These are phyloP conservation scores for Aphidius ervi DNA, from an alignment of 1,140 invertebrate genomes.

Conservation along the genomic window DNA sequence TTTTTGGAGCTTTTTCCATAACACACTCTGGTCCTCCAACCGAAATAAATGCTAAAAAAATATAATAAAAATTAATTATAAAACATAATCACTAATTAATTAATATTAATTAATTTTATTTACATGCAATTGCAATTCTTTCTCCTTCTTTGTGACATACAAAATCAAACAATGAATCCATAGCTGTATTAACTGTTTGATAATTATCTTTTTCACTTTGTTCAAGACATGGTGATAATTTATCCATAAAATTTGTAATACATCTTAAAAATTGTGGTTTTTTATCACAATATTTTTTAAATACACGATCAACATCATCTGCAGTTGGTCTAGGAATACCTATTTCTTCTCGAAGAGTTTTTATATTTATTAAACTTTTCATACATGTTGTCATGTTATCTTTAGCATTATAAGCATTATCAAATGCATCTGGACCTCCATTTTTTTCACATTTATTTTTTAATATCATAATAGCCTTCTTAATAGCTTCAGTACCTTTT, in stretches of 20 bases:
- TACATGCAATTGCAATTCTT: constrained; percentile 72
- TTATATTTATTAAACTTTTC: constrained; percentile 51
- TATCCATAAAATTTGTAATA: constrained; percentile 57
- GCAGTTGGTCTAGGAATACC: constrained; percentile 55
- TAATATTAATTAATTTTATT: constrained; percentile 38
- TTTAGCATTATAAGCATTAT: constrained; percentile 37
- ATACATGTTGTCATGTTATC: constrained; percentile 48
- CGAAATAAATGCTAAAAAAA: constrained; percentile 69
- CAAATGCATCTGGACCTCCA: constrained; percentile 36
- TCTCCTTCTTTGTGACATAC: constrained; percentile 75
- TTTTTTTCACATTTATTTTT: constrained; percentile 51
- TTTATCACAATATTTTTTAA: constrained; percentile 67
- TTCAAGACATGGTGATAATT: constrained; percentile 62
- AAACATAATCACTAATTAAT: neutral
- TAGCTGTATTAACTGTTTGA: constrained; percentile 61
- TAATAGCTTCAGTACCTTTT: constrained; percentile 29
- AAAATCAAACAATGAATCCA: constrained; percentile 64
- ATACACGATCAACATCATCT: constrained; percentile 64
- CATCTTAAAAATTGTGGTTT: constrained; percentile 58
- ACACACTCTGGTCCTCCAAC: constrained; percentile 73
- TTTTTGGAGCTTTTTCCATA: constrained; percentile 55
- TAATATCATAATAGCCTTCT: no score
- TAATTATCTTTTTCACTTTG: constrained; percentile 57
- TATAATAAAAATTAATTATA: constrained; percentile 6
- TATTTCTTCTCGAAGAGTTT: constrained; percentile 57